These are phyloP conservation scores for Brachypalpus laphriformis DNA, from an alignment of 2,888 invertebrate genomes.

Conservation along the genomic window DNA sequence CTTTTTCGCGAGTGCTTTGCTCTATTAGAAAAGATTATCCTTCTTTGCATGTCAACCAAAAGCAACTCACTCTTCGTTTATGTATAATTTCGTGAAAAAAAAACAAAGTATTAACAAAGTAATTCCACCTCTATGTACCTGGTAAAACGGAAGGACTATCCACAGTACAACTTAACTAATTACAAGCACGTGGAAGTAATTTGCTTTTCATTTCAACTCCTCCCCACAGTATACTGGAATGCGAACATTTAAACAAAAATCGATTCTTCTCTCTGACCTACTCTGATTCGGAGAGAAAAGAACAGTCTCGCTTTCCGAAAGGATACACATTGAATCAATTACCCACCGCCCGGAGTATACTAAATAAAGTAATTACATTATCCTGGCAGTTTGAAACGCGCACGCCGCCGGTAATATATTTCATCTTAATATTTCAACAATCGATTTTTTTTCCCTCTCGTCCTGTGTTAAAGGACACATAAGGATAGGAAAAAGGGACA, in stretches of 20 bases:
- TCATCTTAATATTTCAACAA: not conserved
- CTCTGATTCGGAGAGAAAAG: not conserved
- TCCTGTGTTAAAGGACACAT: not conserved
- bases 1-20: not conserved
- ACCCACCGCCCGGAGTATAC: not conserved
- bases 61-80: not conserved
- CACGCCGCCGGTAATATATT: not conserved
- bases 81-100: not conserved
- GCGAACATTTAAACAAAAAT: constrained; percentile 1
- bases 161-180: constrained; percentile 25
- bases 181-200: constrained; percentile 35
- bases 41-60: not conserved
- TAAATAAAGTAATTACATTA: constrained; percentile 11
- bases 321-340: constrained; percentile 15
- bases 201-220: not conserved
- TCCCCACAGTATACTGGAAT: not conserved
- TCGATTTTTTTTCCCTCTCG: not conserved
- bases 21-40: not conserved
- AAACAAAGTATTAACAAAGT: not conserved
- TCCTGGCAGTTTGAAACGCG: not conserved
- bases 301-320: not conserved
- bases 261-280: constrained; percentile 26
- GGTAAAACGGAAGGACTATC: not conserved
- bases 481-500: not conserved
- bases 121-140: not conserved